Evolutionary conservation across 2,113 vertebrate species (phyloP), one percentile per base, ranked within the genome.

Genomic region (Ceyx melanurus): DNA sequence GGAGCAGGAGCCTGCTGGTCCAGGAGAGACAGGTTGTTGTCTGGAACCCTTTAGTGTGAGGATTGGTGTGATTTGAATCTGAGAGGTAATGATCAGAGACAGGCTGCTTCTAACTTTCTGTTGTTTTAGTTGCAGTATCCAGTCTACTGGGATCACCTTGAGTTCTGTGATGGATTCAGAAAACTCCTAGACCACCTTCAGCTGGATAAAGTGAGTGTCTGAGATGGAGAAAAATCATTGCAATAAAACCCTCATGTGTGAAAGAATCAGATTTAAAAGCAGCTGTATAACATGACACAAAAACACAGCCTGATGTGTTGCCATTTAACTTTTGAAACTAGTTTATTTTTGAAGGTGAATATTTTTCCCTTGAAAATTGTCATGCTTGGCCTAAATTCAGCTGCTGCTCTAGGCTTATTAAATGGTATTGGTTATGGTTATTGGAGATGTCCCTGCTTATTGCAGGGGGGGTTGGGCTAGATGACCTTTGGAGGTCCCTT

Each of bases 91-190:
- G 57, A 35, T 29, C 58, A 5, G 57, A 79, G 46, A 19, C 9
- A 0, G 1, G 25, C 67, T 88, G 71, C 65, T 65, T 45, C 61
- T 88, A 66, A 88, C 15, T 81, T 60, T 7, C 3, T 53, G 2
- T 72, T 51, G 5, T 91, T 95, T 86, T 94, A 98, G 99, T 97
- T 99, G 90, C 99, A 99, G 96, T 99, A 99, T 97, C 99, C 99
- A 0, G 98, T 99, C 68, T 99, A 99, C 94, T 99, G 99, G 99
- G 99, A 99, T 93, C 98, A 99, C 54, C 97, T 99, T 50, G 99
- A 99, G 97, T 99, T 99, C 97, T 99, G 99, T 92, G 99, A 99
- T 70, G 99, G 99, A 92, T 99, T 99, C 97, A 97, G 99, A 93
- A 99, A 99, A 96, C 98, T 99, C 74, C 97, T 99, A 51, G 99